Evolutionary conservation across 2,797 vertebrate genomes (phyloP).

Genomic region (Phaenicophaeus curvirostris): DNA sequence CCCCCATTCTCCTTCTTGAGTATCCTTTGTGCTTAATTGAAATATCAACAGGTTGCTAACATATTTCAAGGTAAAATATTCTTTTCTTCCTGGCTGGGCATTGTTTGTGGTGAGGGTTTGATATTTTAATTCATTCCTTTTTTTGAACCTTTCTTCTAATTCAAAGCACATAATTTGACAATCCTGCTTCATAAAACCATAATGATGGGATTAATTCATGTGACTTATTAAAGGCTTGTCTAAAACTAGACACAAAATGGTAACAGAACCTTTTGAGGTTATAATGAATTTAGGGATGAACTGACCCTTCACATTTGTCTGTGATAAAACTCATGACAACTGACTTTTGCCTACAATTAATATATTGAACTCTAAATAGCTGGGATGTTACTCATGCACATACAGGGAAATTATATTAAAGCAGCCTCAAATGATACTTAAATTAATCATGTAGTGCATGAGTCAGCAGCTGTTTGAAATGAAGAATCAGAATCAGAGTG

Average conservation of each 20-base stretch:
- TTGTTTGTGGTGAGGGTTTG: neutral
- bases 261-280: neutral
- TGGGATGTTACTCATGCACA: conserved; percentile 43
- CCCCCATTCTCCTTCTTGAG: neutral
- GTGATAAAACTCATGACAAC: conserved; percentile 55
- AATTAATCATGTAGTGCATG: conserved; percentile 63
- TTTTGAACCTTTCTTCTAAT: conserved; percentile 2
- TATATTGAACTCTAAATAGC: conserved; percentile 52
- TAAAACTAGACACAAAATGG: neutral
- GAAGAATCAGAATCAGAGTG: conserved; percentile 16
- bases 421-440: conserved; percentile 47
- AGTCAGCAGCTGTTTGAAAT: conserved; percentile 60
- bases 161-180: conserved; percentile 11
- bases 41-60: neutral
- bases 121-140: neutral
- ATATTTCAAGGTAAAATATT: neutral
- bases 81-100: neutral
- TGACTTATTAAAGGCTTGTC: neutral
- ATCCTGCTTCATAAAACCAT: conserved; percentile 2
- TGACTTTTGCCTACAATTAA: conserved; percentile 58
- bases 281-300: conserved; percentile 45
- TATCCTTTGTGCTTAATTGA: neutral
- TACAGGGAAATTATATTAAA: conserved; percentile 55
- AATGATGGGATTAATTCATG: conserved; percentile 31
- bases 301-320: conserved; percentile 38